These are phyloP conservation scores for Gambusia yucatana DNA, from an alignment of 2,797 vertebrate species.

Conservation along the genomic window DNA sequence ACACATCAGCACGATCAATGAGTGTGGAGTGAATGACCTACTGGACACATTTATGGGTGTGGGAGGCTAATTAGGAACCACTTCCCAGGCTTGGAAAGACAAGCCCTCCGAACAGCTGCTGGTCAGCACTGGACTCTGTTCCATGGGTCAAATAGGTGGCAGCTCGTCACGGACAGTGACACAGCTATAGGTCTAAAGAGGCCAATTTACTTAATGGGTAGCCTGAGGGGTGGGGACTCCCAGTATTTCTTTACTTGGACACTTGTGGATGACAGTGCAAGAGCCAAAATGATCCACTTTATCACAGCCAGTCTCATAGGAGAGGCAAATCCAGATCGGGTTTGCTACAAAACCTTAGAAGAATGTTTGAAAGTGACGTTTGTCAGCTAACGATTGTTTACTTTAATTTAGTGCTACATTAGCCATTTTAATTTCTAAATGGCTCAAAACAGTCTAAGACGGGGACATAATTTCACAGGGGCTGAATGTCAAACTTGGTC, in stretches of 20 bases:
- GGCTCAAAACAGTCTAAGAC: not conserved
- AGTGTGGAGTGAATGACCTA: slow-evolving; percentile 76
- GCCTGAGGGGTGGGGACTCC: slow-evolving; percentile 72
- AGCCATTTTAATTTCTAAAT: slow-evolving; percentile 27
- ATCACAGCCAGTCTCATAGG: slow-evolving; percentile 62
- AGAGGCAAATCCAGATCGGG: slow-evolving; percentile 41
- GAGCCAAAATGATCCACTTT: slow-evolving; percentile 69
- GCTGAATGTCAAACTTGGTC: slow-evolving; percentile 74
- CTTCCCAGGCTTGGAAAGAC: slow-evolving; percentile 84
- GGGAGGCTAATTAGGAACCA: slow-evolving; percentile 86
- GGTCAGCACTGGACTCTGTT: slow-evolving; percentile 82
- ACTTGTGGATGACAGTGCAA: slow-evolving; percentile 75
- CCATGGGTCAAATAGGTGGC: slow-evolving; percentile 82
- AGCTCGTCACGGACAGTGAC: slow-evolving; percentile 81
- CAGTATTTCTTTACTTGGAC: slow-evolving; percentile 74
- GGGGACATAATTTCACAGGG: slow-evolving; percentile 11
- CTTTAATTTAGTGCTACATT: slow-evolving; percentile 27
- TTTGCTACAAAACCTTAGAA: slow-evolving; percentile 54
- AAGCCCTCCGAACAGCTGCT: slow-evolving; percentile 83
- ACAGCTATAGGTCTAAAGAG: slow-evolving; percentile 80
- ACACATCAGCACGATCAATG: slow-evolving; percentile 81
- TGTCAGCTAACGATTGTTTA: slow-evolving; percentile 22
- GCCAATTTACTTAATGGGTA: slow-evolving; percentile 83
- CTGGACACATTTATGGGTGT: slow-evolving; percentile 86
- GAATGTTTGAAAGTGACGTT: slow-evolving; percentile 56